Evolutionary conservation across 2,797 vertebrate genomes (phyloP), one percentile per base, ranked within the genome.

Genomic region (Catamblyrhynchus diadema): DNA sequence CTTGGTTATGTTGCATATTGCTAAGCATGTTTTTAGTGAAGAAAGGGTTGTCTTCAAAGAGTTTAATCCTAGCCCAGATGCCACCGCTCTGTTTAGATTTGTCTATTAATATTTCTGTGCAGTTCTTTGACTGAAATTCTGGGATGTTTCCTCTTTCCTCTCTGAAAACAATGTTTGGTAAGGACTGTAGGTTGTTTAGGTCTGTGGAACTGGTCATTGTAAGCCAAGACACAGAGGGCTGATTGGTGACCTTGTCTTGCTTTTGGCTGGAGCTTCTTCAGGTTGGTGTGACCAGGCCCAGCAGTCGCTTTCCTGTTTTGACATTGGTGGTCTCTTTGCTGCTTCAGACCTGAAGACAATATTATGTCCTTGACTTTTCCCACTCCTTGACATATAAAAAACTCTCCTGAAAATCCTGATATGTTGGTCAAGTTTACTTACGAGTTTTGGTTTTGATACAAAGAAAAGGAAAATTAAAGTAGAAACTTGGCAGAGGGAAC

Each of bases 241-340:
- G 86, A 45, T 48, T 33, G 54, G 66, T 95, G 88, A 94, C 85
- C 86, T 93, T 82, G 51, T 37, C 71, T 92, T 92, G 66, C 61
- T 82, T 92, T 95, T 94, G 82, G 90, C 79, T 69, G 73, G 33
- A 39, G 33, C 70, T 95, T 84, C 86, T 94, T 92, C 83, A 94
- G 73, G 53, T 57, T 77, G 69, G 25, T 56, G 69, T 61, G 80
- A 72, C 53, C 65, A 56, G 27, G 62, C 59, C 72, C 84, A 33
- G 65, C 71, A 57, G 79, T 64, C 0, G 1, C 67, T 92, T 95
- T 94, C 90, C 91, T 96, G 95, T 85, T 94, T 93, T 91, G 90
- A 95, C 91, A 93, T 57, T 32, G 65, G 27, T 61, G 62, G 47
- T 77, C 59, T 60, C 67, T 93, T 87, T 89, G 65, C 32, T 75